Evolutionary conservation across 2,888 invertebrate genomes (phyloP).

Genomic region (Alsophila aescularia): DNA sequence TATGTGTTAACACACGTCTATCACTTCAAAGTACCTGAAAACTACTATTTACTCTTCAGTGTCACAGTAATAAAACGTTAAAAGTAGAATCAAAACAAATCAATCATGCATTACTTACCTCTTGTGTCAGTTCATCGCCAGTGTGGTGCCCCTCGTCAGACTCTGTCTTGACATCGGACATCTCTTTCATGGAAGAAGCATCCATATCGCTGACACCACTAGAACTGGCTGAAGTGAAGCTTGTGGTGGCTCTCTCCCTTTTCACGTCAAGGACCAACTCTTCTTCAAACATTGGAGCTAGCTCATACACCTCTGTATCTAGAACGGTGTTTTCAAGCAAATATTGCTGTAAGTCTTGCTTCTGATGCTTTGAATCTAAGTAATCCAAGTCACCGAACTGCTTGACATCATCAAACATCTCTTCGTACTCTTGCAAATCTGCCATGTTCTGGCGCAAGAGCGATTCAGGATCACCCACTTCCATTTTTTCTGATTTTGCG

Average conservation of each 20-base stretch:
- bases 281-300: slow-evolving; percentile 75
- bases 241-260: slow-evolving; percentile 79
- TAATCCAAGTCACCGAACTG: slow-evolving; percentile 70
- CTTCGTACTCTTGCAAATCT: slow-evolving; percentile 83
- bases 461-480: slow-evolving; percentile 68
- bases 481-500: slow-evolving; percentile 64
- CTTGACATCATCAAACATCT: slow-evolving; percentile 67
- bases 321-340: slow-evolving; percentile 75
- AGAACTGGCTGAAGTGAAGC: slow-evolving; percentile 78
- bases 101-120: slow-evolving; percentile 62
- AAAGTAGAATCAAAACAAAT: background rate
- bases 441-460: slow-evolving; percentile 85
- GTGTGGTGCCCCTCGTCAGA: slow-evolving; percentile 77
- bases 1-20: too few relatives aligned
- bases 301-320: slow-evolving; percentile 67
- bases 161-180: slow-evolving; percentile 71
- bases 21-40: too few relatives aligned
- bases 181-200: slow-evolving; percentile 59
- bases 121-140: slow-evolving; percentile 80
- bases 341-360: slow-evolving; percentile 71
- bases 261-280: slow-evolving; percentile 71
- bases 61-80: background rate
- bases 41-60: background rate
- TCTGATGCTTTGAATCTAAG: slow-evolving; percentile 71
- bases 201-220: slow-evolving; percentile 82